A percentile compares a stretch with the other conserved stretches of the same genome.
Conservation (phyloP, 1,140 invertebrate genomes). For the Drosophila parvula region DNA sequence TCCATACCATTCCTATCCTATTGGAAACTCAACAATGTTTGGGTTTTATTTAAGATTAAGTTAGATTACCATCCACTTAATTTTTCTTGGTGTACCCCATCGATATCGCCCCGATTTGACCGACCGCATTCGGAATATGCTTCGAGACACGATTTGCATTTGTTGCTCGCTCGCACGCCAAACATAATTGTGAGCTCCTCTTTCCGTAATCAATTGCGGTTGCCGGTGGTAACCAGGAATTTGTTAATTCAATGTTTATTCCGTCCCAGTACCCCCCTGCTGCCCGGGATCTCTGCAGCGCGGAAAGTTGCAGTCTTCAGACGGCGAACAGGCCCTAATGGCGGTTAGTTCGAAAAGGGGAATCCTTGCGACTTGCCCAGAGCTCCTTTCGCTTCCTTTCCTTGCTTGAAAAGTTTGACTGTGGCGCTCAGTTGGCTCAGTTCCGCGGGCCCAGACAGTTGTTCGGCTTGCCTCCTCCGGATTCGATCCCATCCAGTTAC, state of each 20-base stretch:
- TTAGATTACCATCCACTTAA: too few relatives aligned
- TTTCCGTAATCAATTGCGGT: constrained; percentile 77
- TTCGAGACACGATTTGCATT: constrained; percentile 68
- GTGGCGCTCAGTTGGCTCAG: constrained; percentile 63
- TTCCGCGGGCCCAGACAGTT: constrained; percentile 56
- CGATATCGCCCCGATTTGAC: constrained; percentile 39
- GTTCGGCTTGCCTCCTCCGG: constrained; percentile 1
- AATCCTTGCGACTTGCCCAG: constrained; percentile 34
- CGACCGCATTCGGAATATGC: constrained; percentile 51
- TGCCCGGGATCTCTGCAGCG: constrained; percentile 14
- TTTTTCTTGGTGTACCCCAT: constrained; percentile 25
- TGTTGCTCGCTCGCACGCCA: constrained; percentile 75
- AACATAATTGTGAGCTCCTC: constrained; percentile 71
- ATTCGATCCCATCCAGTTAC: constrained; percentile 10
- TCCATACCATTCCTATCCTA: too few relatives aligned
- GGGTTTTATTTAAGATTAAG: background rate
- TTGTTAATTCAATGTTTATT: constrained; percentile 84
- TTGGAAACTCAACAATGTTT: too few relatives aligned
- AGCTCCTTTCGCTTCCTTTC: constrained; percentile 14
- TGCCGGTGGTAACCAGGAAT: constrained; percentile 78
- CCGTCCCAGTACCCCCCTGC: constrained; percentile 44
- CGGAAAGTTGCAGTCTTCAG: constrained; percentile 51
- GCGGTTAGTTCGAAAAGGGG: constrained; percentile 57
- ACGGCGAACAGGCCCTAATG: constrained; percentile 46
- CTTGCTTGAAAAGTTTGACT: constrained; percentile 42